These are phyloP conservation scores for Ivindomyrus marchei DNA, from an alignment of 2,113 vertebrate genomes.

Conservation along the genomic window DNA sequence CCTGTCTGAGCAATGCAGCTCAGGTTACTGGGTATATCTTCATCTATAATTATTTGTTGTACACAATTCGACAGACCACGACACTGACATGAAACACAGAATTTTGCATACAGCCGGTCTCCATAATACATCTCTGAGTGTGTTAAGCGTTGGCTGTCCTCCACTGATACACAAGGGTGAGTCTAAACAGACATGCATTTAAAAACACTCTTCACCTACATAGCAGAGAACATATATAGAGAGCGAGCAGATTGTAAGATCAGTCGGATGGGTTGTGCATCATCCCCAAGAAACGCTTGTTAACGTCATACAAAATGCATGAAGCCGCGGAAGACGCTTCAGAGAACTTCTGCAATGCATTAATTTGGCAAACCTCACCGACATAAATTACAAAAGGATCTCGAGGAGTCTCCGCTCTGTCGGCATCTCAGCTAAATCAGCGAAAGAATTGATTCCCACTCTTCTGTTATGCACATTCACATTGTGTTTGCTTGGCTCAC, in stretches of 20 bases:
- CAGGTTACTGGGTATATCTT: background rate
- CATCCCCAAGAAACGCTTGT: background rate
- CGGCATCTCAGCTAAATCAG: background rate
- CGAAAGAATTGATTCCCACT: background rate
- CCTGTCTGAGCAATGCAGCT: background rate
- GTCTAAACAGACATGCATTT: background rate
- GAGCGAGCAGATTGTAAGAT: background rate
- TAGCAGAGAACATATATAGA: background rate
- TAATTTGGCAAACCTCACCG: slow-evolving; percentile 18
- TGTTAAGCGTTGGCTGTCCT: background rate
- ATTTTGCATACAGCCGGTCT: background rate
- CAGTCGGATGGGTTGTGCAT: background rate
- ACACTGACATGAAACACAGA: background rate
- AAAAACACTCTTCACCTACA: background rate
- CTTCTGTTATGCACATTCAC: background rate
- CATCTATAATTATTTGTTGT: background rate
- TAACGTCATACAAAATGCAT: background rate
- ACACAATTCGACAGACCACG: background rate
- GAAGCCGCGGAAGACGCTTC: slow-evolving; percentile 38
- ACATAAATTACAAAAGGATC: slow-evolving; percentile 35
- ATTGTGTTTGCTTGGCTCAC: background rate
- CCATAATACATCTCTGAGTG: background rate
- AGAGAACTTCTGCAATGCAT: slow-evolving; percentile 36
- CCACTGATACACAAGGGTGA: background rate
- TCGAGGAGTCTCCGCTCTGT: background rate